phyloP scores from a whole-genome alignment of 2,797 vertebrate species.

The Microchirus variegatus region DNA sequence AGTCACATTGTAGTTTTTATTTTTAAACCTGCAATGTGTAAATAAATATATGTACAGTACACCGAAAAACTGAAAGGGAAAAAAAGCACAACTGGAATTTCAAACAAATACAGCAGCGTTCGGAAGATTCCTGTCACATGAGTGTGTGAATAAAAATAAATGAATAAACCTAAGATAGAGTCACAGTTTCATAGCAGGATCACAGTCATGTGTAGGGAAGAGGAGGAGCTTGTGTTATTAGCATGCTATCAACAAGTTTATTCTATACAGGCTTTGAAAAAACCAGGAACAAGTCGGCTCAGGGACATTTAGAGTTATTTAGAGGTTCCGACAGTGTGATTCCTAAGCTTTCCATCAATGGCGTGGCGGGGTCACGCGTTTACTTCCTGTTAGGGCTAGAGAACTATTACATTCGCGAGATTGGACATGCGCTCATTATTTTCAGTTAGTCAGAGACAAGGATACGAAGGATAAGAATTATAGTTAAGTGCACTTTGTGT shows the following conservation, averaged over 20 bases:
- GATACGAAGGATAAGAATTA: too few relatives aligned
- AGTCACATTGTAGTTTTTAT: constrained; percentile 52
- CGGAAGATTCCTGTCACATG: constrained; percentile 20
- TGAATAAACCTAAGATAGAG: constrained; percentile 23
- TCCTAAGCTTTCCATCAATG: too few relatives aligned
- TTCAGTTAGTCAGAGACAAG: too few relatives aligned
- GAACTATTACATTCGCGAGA: too few relatives aligned
- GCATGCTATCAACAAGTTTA: constrained; percentile 44
- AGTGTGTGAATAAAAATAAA: constrained; percentile 27
- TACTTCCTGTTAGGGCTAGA: too few relatives aligned
- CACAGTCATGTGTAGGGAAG: constrained; percentile 2
- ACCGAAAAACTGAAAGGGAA: constrained; percentile 52
- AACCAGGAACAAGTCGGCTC: too few relatives aligned
- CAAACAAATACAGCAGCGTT: not conserved
- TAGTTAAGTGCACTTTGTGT: too few relatives aligned
- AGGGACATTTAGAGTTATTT: too few relatives aligned
- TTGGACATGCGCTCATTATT: too few relatives aligned
- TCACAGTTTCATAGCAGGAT: constrained; percentile 7
- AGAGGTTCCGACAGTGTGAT: too few relatives aligned
- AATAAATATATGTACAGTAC: constrained; percentile 55
- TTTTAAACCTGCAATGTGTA: constrained; percentile 50
- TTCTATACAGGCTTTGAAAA: too few relatives aligned
- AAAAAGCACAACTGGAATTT: constrained; percentile 16
- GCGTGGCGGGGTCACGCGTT: too few relatives aligned
- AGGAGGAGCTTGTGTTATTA: constrained; percentile 19